phyloP scores from a whole-genome alignment of 2,888 invertebrate species.

The Dryococelus australis region DNA sequence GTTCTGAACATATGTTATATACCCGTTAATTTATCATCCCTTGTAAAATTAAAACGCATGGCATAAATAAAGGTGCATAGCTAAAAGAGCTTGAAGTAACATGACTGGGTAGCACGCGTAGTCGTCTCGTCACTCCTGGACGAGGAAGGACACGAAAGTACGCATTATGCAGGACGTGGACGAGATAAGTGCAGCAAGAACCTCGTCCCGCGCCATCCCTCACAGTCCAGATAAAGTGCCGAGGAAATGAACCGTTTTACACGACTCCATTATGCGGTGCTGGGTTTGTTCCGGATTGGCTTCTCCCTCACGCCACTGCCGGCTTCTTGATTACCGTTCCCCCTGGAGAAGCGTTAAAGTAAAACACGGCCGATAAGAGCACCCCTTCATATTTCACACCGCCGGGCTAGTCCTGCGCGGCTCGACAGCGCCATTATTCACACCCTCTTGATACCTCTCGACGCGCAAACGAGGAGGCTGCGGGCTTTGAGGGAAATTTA shows the following conservation, averaged over 20 bases:
- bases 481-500: conserved; percentile 3
- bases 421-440: neutral
- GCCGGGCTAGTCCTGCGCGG: neutral
- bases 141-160: neutral
- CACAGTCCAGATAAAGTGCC: neutral
- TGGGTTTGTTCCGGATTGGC: neutral
- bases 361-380: neutral
- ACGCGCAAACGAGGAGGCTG: neutral
- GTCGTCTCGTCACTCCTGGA: no score
- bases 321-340: conserved; percentile 29
- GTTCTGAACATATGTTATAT: no score
- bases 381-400: neutral
- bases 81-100: no score
- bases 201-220: neutral
- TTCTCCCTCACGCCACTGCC: neutral
- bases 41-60: no score
- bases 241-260: conserved; percentile 17
- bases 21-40: no score
- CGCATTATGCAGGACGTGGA: neutral
- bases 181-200: neutral
- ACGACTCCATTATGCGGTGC: conserved; percentile 8
- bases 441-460: conserved; percentile 2
- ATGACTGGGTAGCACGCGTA: no score
- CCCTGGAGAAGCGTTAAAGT: conserved; percentile 21
- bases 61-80: no score